Evolutionary conservation across 2,888 invertebrate species (phyloP).

Genomic region (Artemia sinica): DNA sequence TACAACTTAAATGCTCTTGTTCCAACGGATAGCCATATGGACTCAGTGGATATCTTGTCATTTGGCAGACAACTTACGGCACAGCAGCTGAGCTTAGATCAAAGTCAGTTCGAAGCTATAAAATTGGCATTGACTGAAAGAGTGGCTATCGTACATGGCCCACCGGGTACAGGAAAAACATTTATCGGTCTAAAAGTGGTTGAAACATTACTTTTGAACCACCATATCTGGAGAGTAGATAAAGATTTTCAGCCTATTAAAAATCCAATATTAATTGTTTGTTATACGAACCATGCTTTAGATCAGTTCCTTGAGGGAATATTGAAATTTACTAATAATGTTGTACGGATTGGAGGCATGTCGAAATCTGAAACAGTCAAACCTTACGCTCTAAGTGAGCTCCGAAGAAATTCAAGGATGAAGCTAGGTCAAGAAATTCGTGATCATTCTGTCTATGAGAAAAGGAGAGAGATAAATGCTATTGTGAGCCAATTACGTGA

Average conservation of each 20-base stretch:
- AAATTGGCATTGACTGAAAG: conserved; percentile 27
- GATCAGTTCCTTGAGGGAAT: conserved; percentile 19
- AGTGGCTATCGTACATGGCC: conserved; percentile 34
- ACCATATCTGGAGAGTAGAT: conserved; percentile 12
- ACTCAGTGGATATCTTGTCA: conserved; percentile 16
- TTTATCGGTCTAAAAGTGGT: conserved; percentile 32
- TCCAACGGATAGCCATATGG: neutral
- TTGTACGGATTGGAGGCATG: conserved; percentile 17
- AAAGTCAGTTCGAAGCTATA: conserved; percentile 28
- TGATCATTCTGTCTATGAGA: conserved; percentile 27
- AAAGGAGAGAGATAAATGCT: conserved; percentile 32
- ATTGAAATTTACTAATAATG: conserved; percentile 2
- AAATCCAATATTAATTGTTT: conserved; percentile 16
- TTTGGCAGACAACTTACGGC: conserved; percentile 36
- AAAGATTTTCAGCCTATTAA: neutral
- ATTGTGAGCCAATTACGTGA: conserved; percentile 29
- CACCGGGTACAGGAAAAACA: conserved; percentile 38
- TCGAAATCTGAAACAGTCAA: conserved; percentile 9
- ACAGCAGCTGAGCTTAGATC: conserved; percentile 23
- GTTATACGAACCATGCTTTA: conserved; percentile 19
- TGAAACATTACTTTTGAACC: conserved; percentile 12
- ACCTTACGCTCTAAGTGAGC: conserved; percentile 14
- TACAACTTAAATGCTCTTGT: neutral
- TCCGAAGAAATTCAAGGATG: neutral
- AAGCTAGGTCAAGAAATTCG: neutral